Base-by-base conservation (phyloP, 2,888 invertebrate species). In the Dione vanillae region DNA sequence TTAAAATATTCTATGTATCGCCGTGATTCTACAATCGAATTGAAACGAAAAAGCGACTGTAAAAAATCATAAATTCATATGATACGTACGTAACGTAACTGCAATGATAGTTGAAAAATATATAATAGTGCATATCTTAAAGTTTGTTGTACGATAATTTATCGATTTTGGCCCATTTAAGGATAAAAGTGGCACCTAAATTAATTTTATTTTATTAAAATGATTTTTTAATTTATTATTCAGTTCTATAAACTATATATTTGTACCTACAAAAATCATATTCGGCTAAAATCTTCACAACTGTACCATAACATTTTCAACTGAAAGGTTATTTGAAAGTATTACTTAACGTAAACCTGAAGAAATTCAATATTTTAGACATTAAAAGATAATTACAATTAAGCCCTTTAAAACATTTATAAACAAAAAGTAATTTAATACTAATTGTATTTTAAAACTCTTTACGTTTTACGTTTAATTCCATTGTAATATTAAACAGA, bases 201-300 rank as follows among this genome's bases (percentile, higher is more conserved):
- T 5, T 27, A 5, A 27, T 5, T 27, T 5, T 27, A 27, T 27
- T 2, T 27, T 27, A 27, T 27, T 27, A 27, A 27, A 27, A 3
- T 27, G 5, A 27, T 5, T 27, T 27, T 27, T 27, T 27, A 3
- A 27, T 27, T 27, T 27, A 27, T 27, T 27, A 27, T 27, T 3
- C 27, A 27, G 5, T 27, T 27, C 27, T 27, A 27, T 97, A 27
- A 27, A 27, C 5, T 5, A 27, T 3, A 3, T 27, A 3, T 97
- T 49, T 16, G 10, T 16, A 10, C 47, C 19, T 16, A 49, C 45
- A 1, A 16, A 2, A n/a, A 16, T 2, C 9, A 1, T 10, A 47
- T 47, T 49, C 16, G n/a, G 1, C 16, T 5, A 45, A 1, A 43
- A 14, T 6, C 43, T 45, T 12, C 7, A 0, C 6, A 14, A 45